Percentiles rank a stretch among this genome's conserved stretches.
Conservation (phyloP, 2,888 invertebrate genomes). For the Caenorhabditis sp. region DNA sequence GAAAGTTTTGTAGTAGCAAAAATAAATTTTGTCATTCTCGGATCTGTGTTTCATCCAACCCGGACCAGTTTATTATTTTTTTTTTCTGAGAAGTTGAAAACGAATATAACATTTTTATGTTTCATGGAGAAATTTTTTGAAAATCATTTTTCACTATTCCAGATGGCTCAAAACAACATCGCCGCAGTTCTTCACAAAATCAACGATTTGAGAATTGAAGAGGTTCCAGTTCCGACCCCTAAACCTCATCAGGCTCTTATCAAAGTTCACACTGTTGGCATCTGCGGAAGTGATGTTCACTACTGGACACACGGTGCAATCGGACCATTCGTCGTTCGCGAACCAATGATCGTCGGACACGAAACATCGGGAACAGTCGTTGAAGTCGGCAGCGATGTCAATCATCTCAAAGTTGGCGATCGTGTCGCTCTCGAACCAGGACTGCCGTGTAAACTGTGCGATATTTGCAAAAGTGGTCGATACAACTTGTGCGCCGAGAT, state of each 20-base stretch:
- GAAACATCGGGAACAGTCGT: conserved; percentile 79
- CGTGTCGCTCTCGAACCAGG: conserved; percentile 77
- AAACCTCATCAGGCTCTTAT: conserved; percentile 39
- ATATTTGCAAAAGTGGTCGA: conserved; percentile 83
- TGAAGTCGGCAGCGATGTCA: conserved; percentile 78
- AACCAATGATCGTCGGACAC: conserved; percentile 82
- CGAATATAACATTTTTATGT: too few species aligned
- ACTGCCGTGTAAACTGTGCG: conserved; percentile 82
- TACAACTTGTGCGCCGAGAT: conserved; percentile 91
- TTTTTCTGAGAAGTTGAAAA: too few species aligned
- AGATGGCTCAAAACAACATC: conserved; percentile 45
- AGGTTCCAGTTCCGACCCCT: conserved; percentile 44
- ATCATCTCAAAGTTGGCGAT: conserved; percentile 50
- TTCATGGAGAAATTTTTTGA: not conserved
- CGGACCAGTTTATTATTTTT: too few species aligned
- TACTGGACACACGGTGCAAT: conserved; percentile 86
- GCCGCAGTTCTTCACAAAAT: conserved; percentile 55
- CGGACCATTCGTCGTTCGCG: conserved; percentile 82
- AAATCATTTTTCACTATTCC: not conserved
- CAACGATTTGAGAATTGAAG: conserved; percentile 51
- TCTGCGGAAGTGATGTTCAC: conserved; percentile 92
- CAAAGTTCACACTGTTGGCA: conserved; percentile 88
- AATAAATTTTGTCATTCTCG: too few species aligned
- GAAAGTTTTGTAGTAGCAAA: too few species aligned
- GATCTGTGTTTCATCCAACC: too few species aligned